A percentile compares a stretch with the other conserved stretches of the same genome.
Conservation (phyloP, 2,113 vertebrate species). For the Sapajus apella region DNA sequence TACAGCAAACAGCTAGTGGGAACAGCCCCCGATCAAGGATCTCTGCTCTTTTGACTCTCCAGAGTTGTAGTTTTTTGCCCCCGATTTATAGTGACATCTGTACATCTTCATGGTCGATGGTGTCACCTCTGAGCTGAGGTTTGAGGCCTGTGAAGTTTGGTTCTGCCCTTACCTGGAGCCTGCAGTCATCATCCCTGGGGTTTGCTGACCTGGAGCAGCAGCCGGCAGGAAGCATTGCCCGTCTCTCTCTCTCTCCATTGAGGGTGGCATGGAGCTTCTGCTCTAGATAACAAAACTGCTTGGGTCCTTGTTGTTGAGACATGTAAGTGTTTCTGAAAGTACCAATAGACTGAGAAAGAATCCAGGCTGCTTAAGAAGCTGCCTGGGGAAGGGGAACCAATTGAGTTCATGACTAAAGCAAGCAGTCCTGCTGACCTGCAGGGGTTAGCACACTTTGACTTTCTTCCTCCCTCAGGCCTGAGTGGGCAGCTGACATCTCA, state of each 20-base stretch:
- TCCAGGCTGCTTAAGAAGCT: background rate
- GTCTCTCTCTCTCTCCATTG: background rate
- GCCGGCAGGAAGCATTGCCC: background rate
- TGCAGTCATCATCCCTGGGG: background rate
- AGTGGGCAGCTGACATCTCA: background rate
- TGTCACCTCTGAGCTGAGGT: background rate
- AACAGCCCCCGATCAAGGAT: background rate
- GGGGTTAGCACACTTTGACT: background rate
- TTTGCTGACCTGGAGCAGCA: background rate
- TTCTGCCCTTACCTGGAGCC: background rate
- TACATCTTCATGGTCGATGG: background rate
- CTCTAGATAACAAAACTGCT: background rate
- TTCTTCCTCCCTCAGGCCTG: background rate
- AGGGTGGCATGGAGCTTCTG: background rate
- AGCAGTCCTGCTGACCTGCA: conserved; percentile 25
- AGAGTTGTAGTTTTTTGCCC: background rate
- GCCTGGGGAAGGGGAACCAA: background rate
- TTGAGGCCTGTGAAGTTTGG: background rate
- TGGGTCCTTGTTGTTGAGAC: background rate
- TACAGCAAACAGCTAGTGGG: background rate
- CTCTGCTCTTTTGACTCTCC: background rate
- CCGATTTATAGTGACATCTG: background rate
- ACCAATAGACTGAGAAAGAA: background rate
- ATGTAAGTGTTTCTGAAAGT: background rate
- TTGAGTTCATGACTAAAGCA: conserved; percentile 29